Percentiles rank a stretch among this genome's conserved stretches.
phyloP scores from a whole-genome alignment of 2,113 vertebrate genomes.

The Xiphorhynchus elegans region DNA sequence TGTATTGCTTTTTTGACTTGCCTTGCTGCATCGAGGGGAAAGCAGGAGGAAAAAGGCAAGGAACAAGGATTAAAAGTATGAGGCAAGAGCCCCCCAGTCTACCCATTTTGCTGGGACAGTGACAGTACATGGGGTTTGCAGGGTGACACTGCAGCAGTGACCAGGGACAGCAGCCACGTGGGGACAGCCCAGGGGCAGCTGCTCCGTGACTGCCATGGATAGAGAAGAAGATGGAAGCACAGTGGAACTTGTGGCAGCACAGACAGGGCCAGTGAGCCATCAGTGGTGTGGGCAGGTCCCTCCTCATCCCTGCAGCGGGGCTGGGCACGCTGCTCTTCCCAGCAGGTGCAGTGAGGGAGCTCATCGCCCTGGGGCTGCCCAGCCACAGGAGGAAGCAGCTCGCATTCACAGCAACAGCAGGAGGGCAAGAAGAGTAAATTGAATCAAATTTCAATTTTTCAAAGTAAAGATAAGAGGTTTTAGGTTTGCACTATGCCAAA shows the following conservation, averaged over 20 bases:
- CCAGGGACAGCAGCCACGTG: accelerated
- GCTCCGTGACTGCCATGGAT: accelerated
- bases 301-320: not conserved
- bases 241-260: not conserved
- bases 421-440: not conserved
- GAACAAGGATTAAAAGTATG: not conserved
- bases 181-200: not conserved
- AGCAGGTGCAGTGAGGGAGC: accelerated
- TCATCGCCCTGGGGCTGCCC: not conserved
- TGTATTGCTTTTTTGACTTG: not conserved
- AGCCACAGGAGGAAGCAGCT: not conserved
- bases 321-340: not conserved
- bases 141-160: not conserved
- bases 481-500: not conserved
- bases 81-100: not conserved
- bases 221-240: not conserved
- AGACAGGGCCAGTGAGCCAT: not conserved
- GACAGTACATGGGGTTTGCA: accelerated
- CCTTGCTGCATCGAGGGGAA: not conserved
- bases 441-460: not conserved
- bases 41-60: not conserved
- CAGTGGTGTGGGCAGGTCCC: accelerated
- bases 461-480: not conserved
- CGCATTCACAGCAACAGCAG: accelerated
- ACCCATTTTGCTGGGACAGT: accelerated